phyloP scores from a whole-genome alignment of 2,888 invertebrate species.

The Acronicta aceris region DNA sequence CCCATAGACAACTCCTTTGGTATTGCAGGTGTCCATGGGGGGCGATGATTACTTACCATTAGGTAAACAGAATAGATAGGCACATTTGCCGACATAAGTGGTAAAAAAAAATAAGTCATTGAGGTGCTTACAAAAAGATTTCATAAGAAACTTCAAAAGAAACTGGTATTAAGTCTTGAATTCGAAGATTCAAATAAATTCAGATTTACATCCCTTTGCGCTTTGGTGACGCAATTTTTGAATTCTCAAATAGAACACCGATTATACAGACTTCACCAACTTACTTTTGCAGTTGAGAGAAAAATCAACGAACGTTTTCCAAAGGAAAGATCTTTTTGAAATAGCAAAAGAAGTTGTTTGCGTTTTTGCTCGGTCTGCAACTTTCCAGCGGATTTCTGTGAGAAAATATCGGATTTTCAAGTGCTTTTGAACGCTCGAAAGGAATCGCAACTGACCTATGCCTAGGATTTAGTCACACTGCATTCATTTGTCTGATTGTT shows the following conservation, averaged over 20 bases:
- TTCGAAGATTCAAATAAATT: slow-evolving; percentile 26
- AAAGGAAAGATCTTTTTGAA: slow-evolving; percentile 6
- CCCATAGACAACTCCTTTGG: no score
- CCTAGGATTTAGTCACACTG: slow-evolving; percentile 10
- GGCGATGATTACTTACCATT: no score
- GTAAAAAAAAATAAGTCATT: no score
- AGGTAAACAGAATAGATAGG: no score
- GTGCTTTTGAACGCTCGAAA: slow-evolving; percentile 31
- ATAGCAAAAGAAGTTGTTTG: slow-evolving; percentile 18
- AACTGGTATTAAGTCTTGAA: slow-evolving; percentile 2
- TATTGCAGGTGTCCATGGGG: no score
- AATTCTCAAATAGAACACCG: slow-evolving; percentile 32
- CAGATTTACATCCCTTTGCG: slow-evolving; percentile 3
- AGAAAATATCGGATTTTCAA: slow-evolving; percentile 48
- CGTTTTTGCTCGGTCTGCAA: slow-evolving; percentile 23
- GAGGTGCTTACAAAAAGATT: slow-evolving; percentile 1
- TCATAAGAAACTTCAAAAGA: slow-evolving; percentile 6
- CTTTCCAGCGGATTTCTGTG: slow-evolving; percentile 17
- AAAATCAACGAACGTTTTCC: not conserved
- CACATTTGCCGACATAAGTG: no score
- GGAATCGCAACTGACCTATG: slow-evolving; percentile 9
- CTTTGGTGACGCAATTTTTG: slow-evolving; percentile 24
- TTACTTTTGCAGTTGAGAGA: slow-evolving; percentile 4
- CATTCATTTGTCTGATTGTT: not conserved
- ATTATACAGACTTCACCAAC: slow-evolving; percentile 31